These are phyloP conservation scores for Cariama cristata DNA, from an alignment of 2,113 vertebrate genomes.

Conservation along the genomic window DNA sequence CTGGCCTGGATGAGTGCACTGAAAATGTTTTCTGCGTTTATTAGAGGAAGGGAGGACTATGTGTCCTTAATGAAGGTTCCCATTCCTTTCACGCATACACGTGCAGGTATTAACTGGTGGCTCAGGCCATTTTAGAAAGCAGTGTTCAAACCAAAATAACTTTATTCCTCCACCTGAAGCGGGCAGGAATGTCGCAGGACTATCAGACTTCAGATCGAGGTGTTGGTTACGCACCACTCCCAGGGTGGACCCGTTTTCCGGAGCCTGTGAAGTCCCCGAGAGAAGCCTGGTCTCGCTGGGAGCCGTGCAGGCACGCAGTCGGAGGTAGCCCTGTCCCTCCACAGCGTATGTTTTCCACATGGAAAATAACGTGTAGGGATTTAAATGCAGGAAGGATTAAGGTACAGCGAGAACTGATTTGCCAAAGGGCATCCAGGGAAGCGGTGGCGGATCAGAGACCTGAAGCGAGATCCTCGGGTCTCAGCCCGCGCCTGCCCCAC, in stretches of 20 bases:
- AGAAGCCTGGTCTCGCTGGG: not conserved
- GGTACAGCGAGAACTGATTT: not conserved
- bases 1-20: not conserved
- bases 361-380: not conserved
- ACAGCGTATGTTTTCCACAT: accelerated
- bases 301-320: not conserved
- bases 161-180: not conserved
- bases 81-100: accelerated
- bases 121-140: not conserved
- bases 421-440: not conserved
- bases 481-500: accelerated
- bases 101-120: not conserved
- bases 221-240: accelerated
- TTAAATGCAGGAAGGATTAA: not conserved
- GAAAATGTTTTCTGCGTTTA: not conserved
- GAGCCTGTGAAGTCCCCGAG: not conserved
- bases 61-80: not conserved
- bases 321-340: not conserved
- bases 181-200: not conserved
- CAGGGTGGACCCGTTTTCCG: not conserved
- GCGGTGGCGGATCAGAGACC: not conserved
- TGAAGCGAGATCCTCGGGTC: not conserved
- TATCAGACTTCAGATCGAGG: accelerated
- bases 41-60: not conserved
- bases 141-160: not conserved